These are phyloP conservation scores for Diachasmimorpha longicaudata DNA, from an alignment of 1,140 invertebrate genomes.

Conservation along the genomic window DNA sequence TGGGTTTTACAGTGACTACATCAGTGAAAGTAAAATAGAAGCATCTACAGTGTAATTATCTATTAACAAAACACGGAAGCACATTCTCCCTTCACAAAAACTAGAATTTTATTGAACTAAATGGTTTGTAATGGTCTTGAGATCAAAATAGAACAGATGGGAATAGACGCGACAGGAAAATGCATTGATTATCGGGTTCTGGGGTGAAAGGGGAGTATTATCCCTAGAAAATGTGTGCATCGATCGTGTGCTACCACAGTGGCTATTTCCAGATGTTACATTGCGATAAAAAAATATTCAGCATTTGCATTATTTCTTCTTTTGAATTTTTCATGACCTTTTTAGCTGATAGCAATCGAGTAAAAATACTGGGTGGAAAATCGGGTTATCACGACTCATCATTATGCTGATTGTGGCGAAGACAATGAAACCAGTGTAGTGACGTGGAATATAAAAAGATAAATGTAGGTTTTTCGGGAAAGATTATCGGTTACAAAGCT, in stretches of 20 bases:
- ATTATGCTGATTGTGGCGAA: background rate
- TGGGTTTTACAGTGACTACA: no score
- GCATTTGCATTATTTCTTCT: background rate
- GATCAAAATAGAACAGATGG: background rate
- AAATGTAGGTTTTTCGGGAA: background rate
- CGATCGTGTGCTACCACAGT: background rate
- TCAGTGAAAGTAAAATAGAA: no score
- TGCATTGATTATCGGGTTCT: background rate
- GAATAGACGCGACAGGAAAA: background rate
- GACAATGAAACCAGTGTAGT: background rate
- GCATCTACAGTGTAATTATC: no score
- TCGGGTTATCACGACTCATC: background rate
- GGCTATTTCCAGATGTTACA: background rate
- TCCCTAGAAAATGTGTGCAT: background rate
- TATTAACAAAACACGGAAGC: no score
- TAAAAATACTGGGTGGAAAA: background rate
- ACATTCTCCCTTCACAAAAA: no score
- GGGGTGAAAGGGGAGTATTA: background rate
- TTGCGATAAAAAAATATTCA: background rate
- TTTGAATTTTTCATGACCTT: background rate
- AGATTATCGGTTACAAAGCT: background rate
- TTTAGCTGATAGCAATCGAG: background rate
- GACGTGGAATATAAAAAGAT: background rate
- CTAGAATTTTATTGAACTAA: no score
- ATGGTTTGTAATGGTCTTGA: background rate